A percentile compares a stretch with the other conserved stretches of the same genome.
These are phyloP conservation scores for Acrocephalus arundinaceus DNA, from an alignment of 2,113 vertebrate genomes.

Conservation along the genomic window DNA sequence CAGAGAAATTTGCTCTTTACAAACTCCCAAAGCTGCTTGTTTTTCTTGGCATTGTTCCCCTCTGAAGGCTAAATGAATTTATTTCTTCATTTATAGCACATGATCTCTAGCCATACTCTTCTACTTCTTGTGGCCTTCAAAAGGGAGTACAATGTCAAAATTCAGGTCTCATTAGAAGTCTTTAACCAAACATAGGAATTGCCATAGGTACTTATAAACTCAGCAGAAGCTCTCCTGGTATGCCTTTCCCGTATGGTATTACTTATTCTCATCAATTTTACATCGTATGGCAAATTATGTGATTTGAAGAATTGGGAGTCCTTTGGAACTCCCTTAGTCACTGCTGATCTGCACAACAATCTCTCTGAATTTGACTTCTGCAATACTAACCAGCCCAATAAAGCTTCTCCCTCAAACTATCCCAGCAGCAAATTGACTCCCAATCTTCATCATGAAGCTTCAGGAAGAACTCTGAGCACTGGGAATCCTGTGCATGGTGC, in stretches of 20 bases:
- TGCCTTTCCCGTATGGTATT: neutral
- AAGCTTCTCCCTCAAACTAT: neutral
- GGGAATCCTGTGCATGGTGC: neutral
- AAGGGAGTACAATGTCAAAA: neutral
- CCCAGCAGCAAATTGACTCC: neutral
- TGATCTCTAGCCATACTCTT: neutral
- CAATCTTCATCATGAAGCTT: accelerated
- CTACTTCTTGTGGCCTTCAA: neutral
- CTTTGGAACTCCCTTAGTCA: conserved; percentile 2
- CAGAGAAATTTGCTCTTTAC: neutral
- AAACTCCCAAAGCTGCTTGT: neutral
- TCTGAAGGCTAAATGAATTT: neutral
- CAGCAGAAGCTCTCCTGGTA: neutral
- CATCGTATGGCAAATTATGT: neutral
- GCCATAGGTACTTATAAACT: neutral
- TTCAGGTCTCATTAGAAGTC: neutral
- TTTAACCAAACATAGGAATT: conserved; percentile 16
- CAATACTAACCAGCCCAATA: neutral
- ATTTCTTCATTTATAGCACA: neutral
- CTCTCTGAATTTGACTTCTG: neutral
- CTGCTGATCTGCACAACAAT: neutral
- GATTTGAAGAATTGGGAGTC: neutral
- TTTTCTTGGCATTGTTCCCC: neutral
- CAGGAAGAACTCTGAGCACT: neutral
- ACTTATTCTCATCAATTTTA: conserved; percentile 4